Base-by-base conservation (phyloP, 2,113 vertebrate genomes). In the Cariama cristata region DNA sequence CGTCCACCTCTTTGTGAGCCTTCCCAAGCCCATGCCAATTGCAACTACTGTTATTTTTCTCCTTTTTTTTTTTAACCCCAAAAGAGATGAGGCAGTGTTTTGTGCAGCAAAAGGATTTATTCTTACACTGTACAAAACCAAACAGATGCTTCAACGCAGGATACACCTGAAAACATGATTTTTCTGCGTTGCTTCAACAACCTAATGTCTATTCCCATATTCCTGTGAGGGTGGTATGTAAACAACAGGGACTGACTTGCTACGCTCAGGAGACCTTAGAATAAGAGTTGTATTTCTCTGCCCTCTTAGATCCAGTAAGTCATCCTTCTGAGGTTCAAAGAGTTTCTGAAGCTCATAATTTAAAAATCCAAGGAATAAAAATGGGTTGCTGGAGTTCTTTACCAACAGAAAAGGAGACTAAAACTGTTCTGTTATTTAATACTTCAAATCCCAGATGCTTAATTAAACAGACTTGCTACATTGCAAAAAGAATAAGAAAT, bases 361-460 rank as follows among this genome's bases (percentile, higher is more conserved):
- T 59, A 81, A 89, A 95, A 91, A 81, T 32, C n/a, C 49, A 88
- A 12, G 18, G 68, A 86, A 42, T 84, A 83, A 92, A 92, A 96
- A 55, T 2, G 2, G 52, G 71, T 82, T 92, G 79, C 72, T 77
- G 56, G 56, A 87, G n/a, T 84, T 62, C 62, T 83, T 83, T 92
- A 80, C 53, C 26, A 84, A 76, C 1, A 84, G 47, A 86, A 84
- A 87, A 92, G 52, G 74, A 85, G 69, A 92, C 3, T 87, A 73
- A 91, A 93, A 91, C 27, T 60, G 28, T 84, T 76, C 73, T 30
- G 32, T 94, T 96, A 97, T 91, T 97, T 79, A 93, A 95, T 92
- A 94, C 97, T 96, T 97, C 93, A 97, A 96, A 95, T 96, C 95
- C 96, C 97, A 95, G 63, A 45, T 93, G 95, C 67, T 90, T 94